Evolutionary conservation across 2,113 vertebrate species (phyloP).

Genomic region (Vombatus ursinus): DNA sequence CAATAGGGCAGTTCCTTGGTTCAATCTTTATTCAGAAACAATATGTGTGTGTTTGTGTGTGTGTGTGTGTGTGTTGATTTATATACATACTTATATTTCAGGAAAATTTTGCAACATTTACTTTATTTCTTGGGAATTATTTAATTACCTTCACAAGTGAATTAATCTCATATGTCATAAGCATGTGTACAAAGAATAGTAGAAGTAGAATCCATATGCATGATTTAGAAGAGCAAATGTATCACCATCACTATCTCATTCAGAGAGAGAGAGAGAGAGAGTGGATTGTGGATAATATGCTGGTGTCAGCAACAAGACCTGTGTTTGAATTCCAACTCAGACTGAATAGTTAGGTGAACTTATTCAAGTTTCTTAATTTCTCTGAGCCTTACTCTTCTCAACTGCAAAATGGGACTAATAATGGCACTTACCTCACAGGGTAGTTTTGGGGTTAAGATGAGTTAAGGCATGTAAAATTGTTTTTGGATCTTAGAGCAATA

Average conservation of each 20-base stretch:
- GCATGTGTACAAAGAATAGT: background rate
- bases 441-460: background rate
- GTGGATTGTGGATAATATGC: background rate
- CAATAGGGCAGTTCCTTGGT: background rate
- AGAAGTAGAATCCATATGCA: background rate
- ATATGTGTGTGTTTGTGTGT: too few species aligned
- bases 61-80: background rate
- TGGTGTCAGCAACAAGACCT: background rate
- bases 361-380: background rate
- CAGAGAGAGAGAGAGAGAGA: too few species aligned
- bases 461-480: background rate
- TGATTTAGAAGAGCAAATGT: background rate
- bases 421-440: background rate
- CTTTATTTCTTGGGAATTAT: background rate
- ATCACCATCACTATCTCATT: background rate
- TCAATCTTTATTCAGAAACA: background rate
- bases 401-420: background rate
- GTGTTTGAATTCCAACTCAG: background rate
- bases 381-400: background rate
- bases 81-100: background rate
- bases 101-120: background rate
- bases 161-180: background rate
- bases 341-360: background rate
- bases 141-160: background rate
- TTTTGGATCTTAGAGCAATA: background rate